A percentile compares a stretch with the other conserved stretches of the same genome.
phyloP scores from a whole-genome alignment of 2,888 invertebrate species.

The Stenodera caucasica region DNA sequence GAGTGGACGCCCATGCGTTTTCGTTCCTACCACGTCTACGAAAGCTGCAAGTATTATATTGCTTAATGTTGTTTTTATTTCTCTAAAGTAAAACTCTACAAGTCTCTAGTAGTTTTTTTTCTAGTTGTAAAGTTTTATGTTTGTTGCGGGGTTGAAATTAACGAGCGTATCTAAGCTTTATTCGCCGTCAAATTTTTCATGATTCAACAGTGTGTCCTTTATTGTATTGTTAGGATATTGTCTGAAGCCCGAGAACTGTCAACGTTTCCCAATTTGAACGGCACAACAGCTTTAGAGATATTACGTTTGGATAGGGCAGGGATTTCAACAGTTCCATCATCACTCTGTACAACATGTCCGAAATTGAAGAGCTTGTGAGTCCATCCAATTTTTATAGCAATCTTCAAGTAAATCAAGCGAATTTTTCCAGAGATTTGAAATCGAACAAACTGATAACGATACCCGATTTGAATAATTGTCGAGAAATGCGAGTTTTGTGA shows the following conservation, averaged over 20 bases:
- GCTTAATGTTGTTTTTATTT: conserved; percentile 28
- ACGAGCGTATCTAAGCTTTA: not conserved
- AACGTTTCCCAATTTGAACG: conserved; percentile 81
- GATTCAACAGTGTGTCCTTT: not conserved
- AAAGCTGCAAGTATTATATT: conserved; percentile 71
- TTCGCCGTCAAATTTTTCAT: not conserved
- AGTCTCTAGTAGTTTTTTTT: too few relatives aligned
- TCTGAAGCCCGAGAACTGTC: conserved; percentile 82
- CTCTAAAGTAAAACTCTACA: too few relatives aligned
- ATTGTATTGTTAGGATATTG: conserved; percentile 66
- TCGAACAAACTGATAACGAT: conserved; percentile 76
- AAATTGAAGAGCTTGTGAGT: conserved; percentile 85
- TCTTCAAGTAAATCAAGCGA: not conserved
- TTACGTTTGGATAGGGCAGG: conserved; percentile 83
- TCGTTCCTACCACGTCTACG: conserved; percentile 74
- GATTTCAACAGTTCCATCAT: conserved; percentile 69
- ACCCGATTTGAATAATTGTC: conserved; percentile 78
- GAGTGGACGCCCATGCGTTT: conserved; percentile 72
- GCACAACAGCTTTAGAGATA: conserved; percentile 75
- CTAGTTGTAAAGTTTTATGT: too few relatives aligned
- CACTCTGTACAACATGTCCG: conserved; percentile 77
- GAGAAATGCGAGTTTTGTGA: conserved; percentile 83
- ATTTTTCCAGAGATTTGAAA: conserved; percentile 74
- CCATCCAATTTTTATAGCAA: conserved; percentile 15
- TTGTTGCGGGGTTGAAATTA: too few relatives aligned